A percentile compares a stretch with the other conserved stretches of the same genome.
These are phyloP conservation scores for Gryllus bimaculatus DNA, from an alignment of 1,140 invertebrate genomes.

Conservation along the genomic window DNA sequence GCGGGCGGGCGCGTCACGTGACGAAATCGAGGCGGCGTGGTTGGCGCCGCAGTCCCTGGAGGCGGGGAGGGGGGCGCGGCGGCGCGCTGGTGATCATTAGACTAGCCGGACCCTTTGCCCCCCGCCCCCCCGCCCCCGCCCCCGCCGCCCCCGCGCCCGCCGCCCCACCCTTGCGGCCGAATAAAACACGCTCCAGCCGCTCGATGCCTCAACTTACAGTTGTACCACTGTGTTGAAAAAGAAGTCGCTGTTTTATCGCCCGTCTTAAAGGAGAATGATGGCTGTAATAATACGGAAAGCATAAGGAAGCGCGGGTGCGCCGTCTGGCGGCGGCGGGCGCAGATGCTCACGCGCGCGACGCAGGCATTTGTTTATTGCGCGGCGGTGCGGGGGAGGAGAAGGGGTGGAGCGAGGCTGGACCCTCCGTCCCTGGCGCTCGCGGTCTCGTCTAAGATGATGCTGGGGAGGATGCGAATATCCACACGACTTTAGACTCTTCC, in stretches of 20 bases:
- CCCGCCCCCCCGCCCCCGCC: too few relatives aligned
- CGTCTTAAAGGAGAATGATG: slow-evolving; percentile 1
- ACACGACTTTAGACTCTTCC: too few relatives aligned
- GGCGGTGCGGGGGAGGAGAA: too few relatives aligned
- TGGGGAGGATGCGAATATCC: too few relatives aligned
- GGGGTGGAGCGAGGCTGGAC: too few relatives aligned
- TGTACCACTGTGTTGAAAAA: background rate
- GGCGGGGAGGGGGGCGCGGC: too few relatives aligned
- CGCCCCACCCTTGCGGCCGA: background rate
- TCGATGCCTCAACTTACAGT: background rate
- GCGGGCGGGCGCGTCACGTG: background rate
- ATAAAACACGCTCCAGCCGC: too few relatives aligned
- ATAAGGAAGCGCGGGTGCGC: background rate
- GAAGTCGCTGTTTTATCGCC: background rate
- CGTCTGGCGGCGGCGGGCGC: background rate
- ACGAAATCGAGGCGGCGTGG: background rate
- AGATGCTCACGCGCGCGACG: background rate
- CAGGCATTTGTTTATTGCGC: background rate
- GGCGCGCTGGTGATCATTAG: background rate
- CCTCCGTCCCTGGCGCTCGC: too few relatives aligned
- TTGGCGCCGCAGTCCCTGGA: background rate
- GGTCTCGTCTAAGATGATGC: too few relatives aligned
- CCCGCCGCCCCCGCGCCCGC: too few relatives aligned
- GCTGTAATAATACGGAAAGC: background rate
- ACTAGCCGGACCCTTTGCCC: background rate